Percentiles rank a stretch among this genome's conserved stretches.
Evolutionary conservation across 2,113 vertebrate species (phyloP).

Genomic region (Zosterops japonicus): DNA sequence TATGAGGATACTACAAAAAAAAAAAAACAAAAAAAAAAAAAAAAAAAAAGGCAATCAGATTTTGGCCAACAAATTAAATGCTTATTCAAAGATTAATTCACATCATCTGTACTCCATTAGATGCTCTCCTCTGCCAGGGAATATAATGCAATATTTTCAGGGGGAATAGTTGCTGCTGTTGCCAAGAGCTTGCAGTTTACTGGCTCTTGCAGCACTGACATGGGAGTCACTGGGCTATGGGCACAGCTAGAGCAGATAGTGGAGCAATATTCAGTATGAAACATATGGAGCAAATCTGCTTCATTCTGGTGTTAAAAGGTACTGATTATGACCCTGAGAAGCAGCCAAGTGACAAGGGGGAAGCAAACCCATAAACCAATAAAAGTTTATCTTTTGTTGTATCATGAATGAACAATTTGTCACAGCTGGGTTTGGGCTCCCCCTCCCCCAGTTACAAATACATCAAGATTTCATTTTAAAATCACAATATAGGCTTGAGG

Average conservation of each 20-base stretch:
- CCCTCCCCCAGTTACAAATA: not conserved
- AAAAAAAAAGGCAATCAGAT: slow-evolving; percentile 27
- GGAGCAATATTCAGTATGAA: not conserved
- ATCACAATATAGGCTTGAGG: not conserved
- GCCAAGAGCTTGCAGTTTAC: slow-evolving; percentile 61
- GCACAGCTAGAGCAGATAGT: slow-evolving; percentile 27
- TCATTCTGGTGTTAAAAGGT: slow-evolving; percentile 47
- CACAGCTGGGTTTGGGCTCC: not conserved
- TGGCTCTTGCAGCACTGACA: slow-evolving; percentile 49
- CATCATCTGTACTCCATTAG: slow-evolving; percentile 70
- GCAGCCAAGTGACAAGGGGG: slow-evolving; percentile 26
- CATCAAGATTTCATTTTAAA: not conserved
- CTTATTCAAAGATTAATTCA: slow-evolving; percentile 68
- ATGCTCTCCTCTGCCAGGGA: slow-evolving; percentile 54
- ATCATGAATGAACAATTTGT: not conserved
- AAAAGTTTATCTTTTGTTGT: not conserved
- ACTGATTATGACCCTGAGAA: slow-evolving; percentile 6
- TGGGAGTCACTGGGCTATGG: slow-evolving; percentile 43
- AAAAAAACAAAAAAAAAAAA: not conserved
- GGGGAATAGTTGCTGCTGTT: slow-evolving; percentile 4
- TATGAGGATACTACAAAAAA: slow-evolving; percentile 49
- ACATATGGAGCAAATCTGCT: slow-evolving; percentile 50
- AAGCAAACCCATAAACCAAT: slow-evolving; percentile 16
- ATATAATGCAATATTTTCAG: slow-evolving; percentile 68
- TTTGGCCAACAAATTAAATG: slow-evolving; percentile 64